Evolutionary conservation across 2,888 invertebrate species (phyloP).

Genomic region (Caenorhabditis sp.): DNA sequence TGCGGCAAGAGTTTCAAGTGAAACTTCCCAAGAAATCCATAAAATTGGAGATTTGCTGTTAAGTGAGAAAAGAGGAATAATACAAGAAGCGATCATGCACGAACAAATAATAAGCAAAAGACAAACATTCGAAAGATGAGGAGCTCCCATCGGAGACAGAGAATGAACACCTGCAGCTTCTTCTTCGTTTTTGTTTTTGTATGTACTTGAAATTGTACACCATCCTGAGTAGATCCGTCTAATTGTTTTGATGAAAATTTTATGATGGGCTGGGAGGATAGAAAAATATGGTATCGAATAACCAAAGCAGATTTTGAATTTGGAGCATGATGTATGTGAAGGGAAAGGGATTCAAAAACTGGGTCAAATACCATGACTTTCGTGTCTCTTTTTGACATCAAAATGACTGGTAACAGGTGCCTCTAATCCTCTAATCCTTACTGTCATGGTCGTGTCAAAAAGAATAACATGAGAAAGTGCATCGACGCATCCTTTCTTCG

Average conservation of each 20-base stretch:
- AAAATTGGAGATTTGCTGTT: not conserved
- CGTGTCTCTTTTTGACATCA: constrained; percentile 6
- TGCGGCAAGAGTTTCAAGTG: not conserved
- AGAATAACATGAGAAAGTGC: constrained; percentile 28
- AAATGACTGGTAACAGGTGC: constrained; percentile 22
- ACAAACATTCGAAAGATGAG: constrained; percentile 39
- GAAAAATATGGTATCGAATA: constrained; percentile 28
- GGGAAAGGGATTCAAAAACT: no score
- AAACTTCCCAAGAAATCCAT: not conserved
- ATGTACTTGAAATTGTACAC: constrained; percentile 63
- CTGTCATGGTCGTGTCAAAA: constrained; percentile 13
- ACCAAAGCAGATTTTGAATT: constrained; percentile 1
- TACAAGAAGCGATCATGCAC: constrained; percentile 50
- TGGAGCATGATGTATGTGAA: not conserved
- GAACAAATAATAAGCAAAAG: constrained; percentile 38
- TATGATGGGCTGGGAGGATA: constrained; percentile 28
- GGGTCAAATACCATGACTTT: no score
- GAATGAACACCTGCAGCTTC: constrained; percentile 53
- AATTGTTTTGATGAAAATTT: constrained; percentile 64
- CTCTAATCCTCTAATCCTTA: constrained; percentile 6
- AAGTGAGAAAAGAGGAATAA: constrained; percentile 30
- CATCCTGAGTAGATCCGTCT: constrained; percentile 43
- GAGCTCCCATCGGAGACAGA: constrained; percentile 16
- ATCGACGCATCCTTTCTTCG: constrained; percentile 32
- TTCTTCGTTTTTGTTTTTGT: constrained; percentile 45